Base-by-base conservation (phyloP, 2,797 vertebrate species). In the Mus spretus region DNA sequence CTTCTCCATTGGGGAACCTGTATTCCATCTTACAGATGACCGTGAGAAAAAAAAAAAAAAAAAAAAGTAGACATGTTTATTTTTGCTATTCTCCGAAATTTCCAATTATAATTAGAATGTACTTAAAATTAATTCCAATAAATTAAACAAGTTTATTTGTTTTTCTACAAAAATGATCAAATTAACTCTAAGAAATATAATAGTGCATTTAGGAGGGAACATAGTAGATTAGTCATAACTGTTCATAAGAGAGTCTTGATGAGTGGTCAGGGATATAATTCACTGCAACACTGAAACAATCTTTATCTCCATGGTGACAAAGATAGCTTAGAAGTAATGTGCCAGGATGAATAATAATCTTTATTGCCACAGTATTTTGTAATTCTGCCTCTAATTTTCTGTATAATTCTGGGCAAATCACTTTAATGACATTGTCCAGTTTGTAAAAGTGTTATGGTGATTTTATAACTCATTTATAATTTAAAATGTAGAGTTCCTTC, bases 81-180 rank as follows among this genome's bases (percentile, higher is more conserved):
- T 89, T 19, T 70, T 47, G 80, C 8, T 24, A 10, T 86, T 90
- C 1, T n/a, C 19, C 26, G 37, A 37, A 34, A 72, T 91, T 79
- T 65, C 31, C 82, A 7, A 63, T 13, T 87, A 40, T 55, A 82
- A 77, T 70, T 72, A 72, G 40, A 75, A 55, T 72, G 8, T 50
- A 34, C 3, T 9, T 77, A 74, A 82, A 94, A 37, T 80, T 79
- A 70, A 65, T 75, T 79, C 15, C 14, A 55, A 11, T 88, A 24
- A 28, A 40, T 13, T 37, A 34, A 61, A 53, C 22, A 3, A 61
- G 20, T 1, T 20, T 11, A n/a, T 67, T 91, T 50, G 2, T 44
- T 94, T 78, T 31, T 50, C 93, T 78, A 37, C 57, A 89, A 84
- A 59, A 89, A 59, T 90, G 40, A 31, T 65, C 79, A 34, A 47